Evolutionary conservation across 2,888 invertebrate species (phyloP), one percentile per base, ranked within the genome.

Genomic region (Hirtodrosophila trivittata): DNA sequence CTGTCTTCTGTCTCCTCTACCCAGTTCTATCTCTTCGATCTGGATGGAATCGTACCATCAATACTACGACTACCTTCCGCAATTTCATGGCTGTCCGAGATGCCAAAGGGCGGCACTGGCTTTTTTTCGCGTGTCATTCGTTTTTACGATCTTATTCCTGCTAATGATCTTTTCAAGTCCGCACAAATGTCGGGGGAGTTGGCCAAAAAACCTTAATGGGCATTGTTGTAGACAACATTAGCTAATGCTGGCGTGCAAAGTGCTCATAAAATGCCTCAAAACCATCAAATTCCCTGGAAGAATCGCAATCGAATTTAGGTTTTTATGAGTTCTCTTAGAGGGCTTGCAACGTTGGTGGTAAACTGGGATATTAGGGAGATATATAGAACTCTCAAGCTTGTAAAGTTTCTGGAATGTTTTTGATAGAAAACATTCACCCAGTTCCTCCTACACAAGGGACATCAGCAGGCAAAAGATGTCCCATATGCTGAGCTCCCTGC

Each of bases 131-230:
- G 76, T 82, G 81, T 82, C 82, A 82, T 71, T 52, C 64, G 32
- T 76, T 78, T 85, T 82, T 82, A 82, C 82, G 82, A 82, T 82
- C 82, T 82, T 78, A 82, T 81, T 81, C 84, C 80, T 50, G 66
- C 75, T 81, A 83, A 81, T 81, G 80, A 83, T 80, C 77, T 69
- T 65, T 78, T 74, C 74, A 76, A 64, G 32, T 7, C 37, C 46
- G 14, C 42, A 42, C 37, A 43, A 43, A n/a, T 63, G 49, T 38
- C 52, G 9, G 8, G 49, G 39, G 63, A 26, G 8, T 47, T 14
- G 1, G 12, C 14, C 43, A 42, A n/a, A 39, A 14, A 41, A 8
- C 52, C 38, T 50, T 77, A 60, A 46, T 75, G 66, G 69, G 35
- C 32, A 32, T 13, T 54, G 57, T 65, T 52, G 14, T 26, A 41